These are phyloP conservation scores for Microtus pennsylvanicus DNA, from an alignment of 2,113 vertebrate species.

Conservation along the genomic window DNA sequence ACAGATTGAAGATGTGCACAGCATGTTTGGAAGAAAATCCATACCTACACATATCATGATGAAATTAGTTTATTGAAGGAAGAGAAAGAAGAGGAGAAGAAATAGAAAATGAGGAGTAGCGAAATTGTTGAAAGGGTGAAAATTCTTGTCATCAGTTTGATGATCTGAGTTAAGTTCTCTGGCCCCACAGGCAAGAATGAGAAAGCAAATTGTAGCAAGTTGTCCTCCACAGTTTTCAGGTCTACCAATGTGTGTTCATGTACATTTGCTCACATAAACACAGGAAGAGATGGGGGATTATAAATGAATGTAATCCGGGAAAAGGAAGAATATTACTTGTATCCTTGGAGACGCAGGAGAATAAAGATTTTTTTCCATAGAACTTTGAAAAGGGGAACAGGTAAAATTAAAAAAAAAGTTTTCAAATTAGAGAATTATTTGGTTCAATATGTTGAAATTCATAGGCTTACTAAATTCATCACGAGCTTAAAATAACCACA, in stretches of 20 bases:
- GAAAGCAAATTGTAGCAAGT: background rate
- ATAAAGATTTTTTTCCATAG: background rate
- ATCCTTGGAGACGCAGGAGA: background rate
- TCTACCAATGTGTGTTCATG: background rate
- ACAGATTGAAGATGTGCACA: background rate
- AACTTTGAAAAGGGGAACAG: background rate
- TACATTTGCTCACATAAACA: background rate
- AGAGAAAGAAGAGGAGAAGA: background rate
- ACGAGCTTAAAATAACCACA: no score
- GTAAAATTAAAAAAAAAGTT: background rate
- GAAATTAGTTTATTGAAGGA: background rate
- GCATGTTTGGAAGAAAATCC: background rate
- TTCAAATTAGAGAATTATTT: background rate
- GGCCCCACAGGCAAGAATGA: background rate
- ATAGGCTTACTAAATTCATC: background rate
- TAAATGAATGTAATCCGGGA: background rate
- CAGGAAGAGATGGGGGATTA: background rate
- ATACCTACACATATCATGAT: background rate
- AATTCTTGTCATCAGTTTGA: background rate
- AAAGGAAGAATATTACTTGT: background rate
- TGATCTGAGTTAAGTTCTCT: background rate
- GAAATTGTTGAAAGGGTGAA: background rate
- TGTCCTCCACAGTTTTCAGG: background rate
- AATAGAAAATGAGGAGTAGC: background rate
- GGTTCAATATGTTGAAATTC: background rate